Percentiles rank a stretch among this genome's conserved stretches.
phyloP scores from a whole-genome alignment of 2,113 vertebrate genomes.

The Cygnus atratus region DNA sequence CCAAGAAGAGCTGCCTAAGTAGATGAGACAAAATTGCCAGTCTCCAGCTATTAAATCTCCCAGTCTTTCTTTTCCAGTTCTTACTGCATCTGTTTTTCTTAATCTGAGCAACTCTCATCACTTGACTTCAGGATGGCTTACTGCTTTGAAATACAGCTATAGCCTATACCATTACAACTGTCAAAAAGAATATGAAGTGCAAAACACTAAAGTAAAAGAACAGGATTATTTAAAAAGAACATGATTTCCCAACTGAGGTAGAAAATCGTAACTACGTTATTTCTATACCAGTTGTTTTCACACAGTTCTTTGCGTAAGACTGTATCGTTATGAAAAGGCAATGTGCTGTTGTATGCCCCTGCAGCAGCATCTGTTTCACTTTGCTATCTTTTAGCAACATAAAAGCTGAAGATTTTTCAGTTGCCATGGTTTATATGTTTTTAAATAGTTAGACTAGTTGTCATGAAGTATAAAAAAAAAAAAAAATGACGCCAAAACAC shows the following conservation, averaged over 20 bases:
- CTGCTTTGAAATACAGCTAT: conserved; percentile 20
- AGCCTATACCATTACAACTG: conserved; percentile 6
- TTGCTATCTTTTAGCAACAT: neutral
- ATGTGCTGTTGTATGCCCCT: neutral
- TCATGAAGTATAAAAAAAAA: neutral
- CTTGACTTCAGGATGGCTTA: conserved; percentile 13
- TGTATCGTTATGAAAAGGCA: neutral
- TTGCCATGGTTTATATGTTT: neutral
- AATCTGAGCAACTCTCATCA: neutral
- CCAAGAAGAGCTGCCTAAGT: neutral
- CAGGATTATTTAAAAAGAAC: neutral
- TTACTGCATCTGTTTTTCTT: neutral
- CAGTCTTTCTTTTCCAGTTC: neutral
- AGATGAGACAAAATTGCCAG: neutral
- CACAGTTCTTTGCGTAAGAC: neutral
- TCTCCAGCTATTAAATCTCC: neutral
- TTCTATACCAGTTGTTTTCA: conserved; percentile 4
- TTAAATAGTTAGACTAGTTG: neutral
- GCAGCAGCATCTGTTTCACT: neutral
- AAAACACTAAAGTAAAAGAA: conserved; percentile 1
- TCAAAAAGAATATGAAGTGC: conserved; percentile 14
- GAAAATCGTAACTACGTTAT: conserved; percentile 14
- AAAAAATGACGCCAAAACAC: neutral
- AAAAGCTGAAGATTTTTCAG: neutral
- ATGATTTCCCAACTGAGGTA: conserved; percentile 4